A percentile compares a stretch with the other conserved stretches of the same genome.
These are phyloP conservation scores for Baccha elongata DNA, from an alignment of 2,888 invertebrate species.

Conservation along the genomic window DNA sequence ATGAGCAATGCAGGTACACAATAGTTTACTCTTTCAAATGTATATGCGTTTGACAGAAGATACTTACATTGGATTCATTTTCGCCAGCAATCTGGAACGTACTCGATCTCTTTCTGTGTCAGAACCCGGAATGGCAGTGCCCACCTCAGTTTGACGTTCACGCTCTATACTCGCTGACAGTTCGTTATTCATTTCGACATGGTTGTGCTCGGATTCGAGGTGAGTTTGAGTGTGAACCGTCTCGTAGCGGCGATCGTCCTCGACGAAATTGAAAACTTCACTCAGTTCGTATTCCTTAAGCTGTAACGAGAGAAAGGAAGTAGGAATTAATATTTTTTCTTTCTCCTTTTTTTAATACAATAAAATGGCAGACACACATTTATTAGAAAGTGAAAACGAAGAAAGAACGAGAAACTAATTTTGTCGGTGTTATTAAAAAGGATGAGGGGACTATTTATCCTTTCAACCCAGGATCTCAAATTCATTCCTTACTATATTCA, in stretches of 20 bases:
- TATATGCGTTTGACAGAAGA: background rate
- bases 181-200: conserved; percentile 88
- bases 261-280: conserved; percentile 92
- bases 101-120: conserved; percentile 83
- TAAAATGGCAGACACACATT: conserved; percentile 63
- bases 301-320: conserved; percentile 82
- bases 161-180: conserved; percentile 91
- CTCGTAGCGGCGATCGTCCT: conserved; percentile 90
- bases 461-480: background rate
- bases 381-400: conserved; percentile 34
- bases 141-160: conserved; percentile 88
- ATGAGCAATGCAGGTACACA: conserved; percentile 10
- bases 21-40: background rate
- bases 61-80: conserved; percentile 82
- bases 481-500: background rate
- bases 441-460: background rate
- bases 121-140: conserved; percentile 78
- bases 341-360: conserved; percentile 1
- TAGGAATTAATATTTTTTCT: background rate
- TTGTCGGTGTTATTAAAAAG: conserved; percentile 29
- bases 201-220: conserved; percentile 81
- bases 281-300: conserved; percentile 93
- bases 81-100: conserved; percentile 80
- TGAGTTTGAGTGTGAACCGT: conserved; percentile 84
- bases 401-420: conserved; percentile 34